Base-by-base conservation (phyloP, 2,888 invertebrate genomes). In the Scaptomyza reducta region DNA sequence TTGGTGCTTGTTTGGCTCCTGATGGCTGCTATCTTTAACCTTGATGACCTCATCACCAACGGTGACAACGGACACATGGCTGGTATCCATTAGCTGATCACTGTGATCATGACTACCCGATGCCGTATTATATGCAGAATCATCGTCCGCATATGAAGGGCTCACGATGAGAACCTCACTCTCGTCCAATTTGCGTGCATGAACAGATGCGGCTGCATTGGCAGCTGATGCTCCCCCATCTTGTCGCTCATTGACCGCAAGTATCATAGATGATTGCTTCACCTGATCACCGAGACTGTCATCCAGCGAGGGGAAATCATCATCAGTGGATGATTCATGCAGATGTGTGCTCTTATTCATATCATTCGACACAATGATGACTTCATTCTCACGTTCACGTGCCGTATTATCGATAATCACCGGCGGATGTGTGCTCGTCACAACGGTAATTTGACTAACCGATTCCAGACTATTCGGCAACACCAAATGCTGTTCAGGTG, bases 31-130 rank as follows among this genome's bases (percentile, higher is more conserved):
- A 91, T 96, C 96, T 79, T 95, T 95, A 6, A 95, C 94, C 89
- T 95, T 95, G 29, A 96, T 95, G 10, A 79, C 86, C 85, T 96
- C 95, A 84, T 95, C 95, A 53, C 97, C 97, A 14, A 97, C 97
- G 29, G 96, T 96, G 68, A 97, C 97, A 63, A 97, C 97, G 0
- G 97, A 97, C 59, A 97, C 97, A 92, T 97, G 97, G 89, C 97
- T 97, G 74, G 96, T 97, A 91, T 97, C 97, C 91, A 94, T 83
- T 27, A 92, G 78, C 38, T 84, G 81, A 51, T 89, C 86, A 41
- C 88, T 87, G 51, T 89, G 90, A 22, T 89, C 80, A 38, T 87
- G 77, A 55, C 84, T 87, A 51, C 86, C 90, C 14, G 82, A 91
- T 6, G 91, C 90, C 3, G 91, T 91, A 58, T 90, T 89, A 14